Percentiles rank a stretch among this genome's conserved stretches.
phyloP scores from a whole-genome alignment of 2,888 invertebrate genomes.

The Drosophila paramelanica region DNA sequence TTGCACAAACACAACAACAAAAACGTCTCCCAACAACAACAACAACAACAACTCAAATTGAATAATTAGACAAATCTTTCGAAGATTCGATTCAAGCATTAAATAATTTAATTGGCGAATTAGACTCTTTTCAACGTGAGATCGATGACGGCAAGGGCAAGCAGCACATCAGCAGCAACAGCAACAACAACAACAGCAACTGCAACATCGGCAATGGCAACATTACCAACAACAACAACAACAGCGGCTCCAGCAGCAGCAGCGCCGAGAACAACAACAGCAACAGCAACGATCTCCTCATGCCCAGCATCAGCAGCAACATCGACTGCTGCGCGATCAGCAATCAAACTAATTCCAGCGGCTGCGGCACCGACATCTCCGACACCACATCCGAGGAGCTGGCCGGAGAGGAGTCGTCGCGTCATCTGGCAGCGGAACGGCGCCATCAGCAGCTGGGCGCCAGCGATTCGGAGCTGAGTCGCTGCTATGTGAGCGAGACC shows the following conservation, averaged over 20 bases:
- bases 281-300: slow-evolving; percentile 55
- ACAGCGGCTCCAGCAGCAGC: slow-evolving; percentile 54
- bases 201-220: slow-evolving; percentile 29
- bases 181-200: slow-evolving; percentile 35
- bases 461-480: slow-evolving; percentile 84
- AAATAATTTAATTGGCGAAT: slow-evolving; percentile 86
- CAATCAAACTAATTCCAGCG: slow-evolving; percentile 83
- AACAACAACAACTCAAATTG: slow-evolving; percentile 55
- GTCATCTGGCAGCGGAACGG: slow-evolving; percentile 33
- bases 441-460: slow-evolving; percentile 75
- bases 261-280: slow-evolving; percentile 64
- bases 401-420: slow-evolving; percentile 61
- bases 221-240: slow-evolving; percentile 51
- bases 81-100: slow-evolving; percentile 85
- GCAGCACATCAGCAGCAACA: slow-evolving; percentile 59
- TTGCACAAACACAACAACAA: slow-evolving; percentile 60
- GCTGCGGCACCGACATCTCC: slow-evolving; percentile 83
- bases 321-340: slow-evolving; percentile 73
- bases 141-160: slow-evolving; percentile 83
- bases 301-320: slow-evolving; percentile 45
- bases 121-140: slow-evolving; percentile 85
- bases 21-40: slow-evolving; percentile 43
- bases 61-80: slow-evolving; percentile 84
- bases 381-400: slow-evolving; percentile 82
- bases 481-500: slow-evolving; percentile 84